Percentiles rank a stretch among this genome's conserved stretches.
Evolutionary conservation across 2,113 vertebrate species (phyloP).

Genomic region (Semnornis frantzii): DNA sequence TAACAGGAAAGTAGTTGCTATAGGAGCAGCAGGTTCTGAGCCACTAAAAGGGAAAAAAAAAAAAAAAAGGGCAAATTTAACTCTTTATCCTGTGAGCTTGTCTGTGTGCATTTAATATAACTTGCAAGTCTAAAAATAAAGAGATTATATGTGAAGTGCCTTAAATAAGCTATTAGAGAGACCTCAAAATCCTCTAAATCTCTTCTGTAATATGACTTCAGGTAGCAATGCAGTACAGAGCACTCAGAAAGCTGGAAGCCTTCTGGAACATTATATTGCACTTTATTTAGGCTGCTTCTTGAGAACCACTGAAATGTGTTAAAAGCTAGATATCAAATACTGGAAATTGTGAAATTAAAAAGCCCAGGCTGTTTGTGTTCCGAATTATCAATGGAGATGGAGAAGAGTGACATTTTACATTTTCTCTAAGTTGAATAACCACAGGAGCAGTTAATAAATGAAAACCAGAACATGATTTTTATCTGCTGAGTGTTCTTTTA

Average conservation of each 20-base stretch:
- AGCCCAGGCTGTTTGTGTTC: not conserved
- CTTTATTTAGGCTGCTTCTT: not conserved
- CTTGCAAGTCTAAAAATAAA: slow-evolving; percentile 1
- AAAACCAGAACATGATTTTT: slow-evolving; percentile 21
- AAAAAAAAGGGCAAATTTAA: not conserved
- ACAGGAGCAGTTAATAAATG: not conserved
- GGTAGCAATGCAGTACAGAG: not conserved
- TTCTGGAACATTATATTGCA: not conserved
- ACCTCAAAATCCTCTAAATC: not conserved
- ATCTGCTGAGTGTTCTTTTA: slow-evolving; percentile 33
- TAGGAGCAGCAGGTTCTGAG: not conserved
- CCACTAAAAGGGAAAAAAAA: not conserved
- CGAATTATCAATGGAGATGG: not conserved
- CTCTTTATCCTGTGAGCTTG: not conserved
- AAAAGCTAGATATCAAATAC: not conserved
- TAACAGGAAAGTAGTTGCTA: not conserved
- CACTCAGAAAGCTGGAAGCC: not conserved
- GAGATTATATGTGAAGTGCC: not conserved
- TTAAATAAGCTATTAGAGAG: not conserved
- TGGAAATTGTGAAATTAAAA: not conserved
- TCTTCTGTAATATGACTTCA: not conserved
- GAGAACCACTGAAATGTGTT: not conserved
- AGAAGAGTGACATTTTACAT: slow-evolving; percentile 1
- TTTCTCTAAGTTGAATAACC: slow-evolving; percentile 29
- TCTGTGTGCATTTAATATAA: not conserved